Conservation (phyloP, 2,113 vertebrate species). For the Etheostoma spectabile region DNA sequence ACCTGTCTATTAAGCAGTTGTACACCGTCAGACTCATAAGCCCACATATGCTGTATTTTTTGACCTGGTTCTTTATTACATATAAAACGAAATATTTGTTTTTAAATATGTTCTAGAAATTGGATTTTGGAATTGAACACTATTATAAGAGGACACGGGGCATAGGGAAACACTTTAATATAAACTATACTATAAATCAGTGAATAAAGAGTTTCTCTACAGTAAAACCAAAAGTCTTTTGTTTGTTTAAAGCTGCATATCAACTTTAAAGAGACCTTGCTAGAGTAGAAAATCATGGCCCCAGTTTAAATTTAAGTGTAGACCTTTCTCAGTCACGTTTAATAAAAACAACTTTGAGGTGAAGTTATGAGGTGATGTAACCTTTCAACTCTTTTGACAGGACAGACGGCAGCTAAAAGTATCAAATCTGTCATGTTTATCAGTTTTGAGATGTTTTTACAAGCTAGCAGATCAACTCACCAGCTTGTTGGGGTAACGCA, state of each 20-base stretch:
- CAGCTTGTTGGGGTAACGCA: slow-evolving; percentile 89
- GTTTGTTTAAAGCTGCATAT: neutral
- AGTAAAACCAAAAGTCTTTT: neutral
- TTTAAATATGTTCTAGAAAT: too few relatives aligned
- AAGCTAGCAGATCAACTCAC: slow-evolving; percentile 76
- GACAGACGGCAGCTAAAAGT: neutral
- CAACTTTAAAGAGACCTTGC: neutral
- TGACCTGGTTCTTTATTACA: too few relatives aligned
- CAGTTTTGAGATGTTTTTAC: rapidly evolving
- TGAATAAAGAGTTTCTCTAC: too few relatives aligned
- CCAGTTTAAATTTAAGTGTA: neutral
- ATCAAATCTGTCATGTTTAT: neutral
- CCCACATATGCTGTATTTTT: too few relatives aligned
- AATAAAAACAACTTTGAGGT: neutral
- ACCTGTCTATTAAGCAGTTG: too few relatives aligned
- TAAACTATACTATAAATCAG: too few relatives aligned
- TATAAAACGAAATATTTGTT: too few relatives aligned
- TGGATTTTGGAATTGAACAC: too few relatives aligned
- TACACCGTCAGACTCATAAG: too few relatives aligned
- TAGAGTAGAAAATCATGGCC: neutral
- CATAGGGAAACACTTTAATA: too few relatives aligned
- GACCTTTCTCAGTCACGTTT: too few relatives aligned
- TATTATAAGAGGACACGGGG: too few relatives aligned
- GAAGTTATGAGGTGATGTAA: neutral
- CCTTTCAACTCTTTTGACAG: neutral